These are phyloP conservation scores for Monochamus saltuarius DNA, from an alignment of 1,140 invertebrate genomes.

Conservation along the genomic window DNA sequence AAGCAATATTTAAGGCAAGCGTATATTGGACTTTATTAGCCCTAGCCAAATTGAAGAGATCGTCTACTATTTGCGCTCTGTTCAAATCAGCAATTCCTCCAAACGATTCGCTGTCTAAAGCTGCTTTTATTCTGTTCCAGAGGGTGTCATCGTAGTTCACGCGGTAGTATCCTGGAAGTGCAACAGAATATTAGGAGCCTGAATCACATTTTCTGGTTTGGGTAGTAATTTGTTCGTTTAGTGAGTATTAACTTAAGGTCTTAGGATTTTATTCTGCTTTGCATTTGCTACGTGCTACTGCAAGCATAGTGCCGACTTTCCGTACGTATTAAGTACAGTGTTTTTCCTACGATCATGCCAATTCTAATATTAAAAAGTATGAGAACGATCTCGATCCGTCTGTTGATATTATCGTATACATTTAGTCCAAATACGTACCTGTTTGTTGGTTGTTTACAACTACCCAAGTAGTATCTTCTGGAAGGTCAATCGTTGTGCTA, in stretches of 20 bases:
- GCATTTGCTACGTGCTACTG: too few relatives aligned
- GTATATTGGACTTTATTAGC: conserved; percentile 52
- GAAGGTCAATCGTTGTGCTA: conserved; percentile 28
- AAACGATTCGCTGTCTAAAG: conserved; percentile 55
- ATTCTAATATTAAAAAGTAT: too few relatives aligned
- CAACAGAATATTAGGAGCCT: too few relatives aligned
- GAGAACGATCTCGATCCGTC: too few relatives aligned
- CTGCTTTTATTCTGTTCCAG: conserved; percentile 63
- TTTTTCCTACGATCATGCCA: too few relatives aligned
- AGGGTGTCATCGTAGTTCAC: conserved; percentile 73
- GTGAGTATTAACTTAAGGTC: too few relatives aligned
- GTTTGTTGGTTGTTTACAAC: conserved; percentile 69
- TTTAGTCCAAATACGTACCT: conserved; percentile 50
- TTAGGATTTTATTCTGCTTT: too few relatives aligned
- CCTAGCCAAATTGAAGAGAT: conserved; percentile 66
- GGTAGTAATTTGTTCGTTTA: too few relatives aligned
- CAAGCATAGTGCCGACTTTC: too few relatives aligned
- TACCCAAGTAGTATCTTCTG: conserved; percentile 63
- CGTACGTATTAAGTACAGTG: too few relatives aligned
- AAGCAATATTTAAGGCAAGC: conserved; percentile 58
- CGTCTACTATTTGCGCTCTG: conserved; percentile 78
- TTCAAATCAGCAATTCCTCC: conserved; percentile 66
- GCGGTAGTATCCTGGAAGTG: conserved; percentile 68
- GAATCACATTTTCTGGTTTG: too few relatives aligned
- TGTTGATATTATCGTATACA: too few relatives aligned